These are phyloP conservation scores for Acanthornis magna DNA, from an alignment of 2,797 vertebrate species.

Conservation along the genomic window DNA sequence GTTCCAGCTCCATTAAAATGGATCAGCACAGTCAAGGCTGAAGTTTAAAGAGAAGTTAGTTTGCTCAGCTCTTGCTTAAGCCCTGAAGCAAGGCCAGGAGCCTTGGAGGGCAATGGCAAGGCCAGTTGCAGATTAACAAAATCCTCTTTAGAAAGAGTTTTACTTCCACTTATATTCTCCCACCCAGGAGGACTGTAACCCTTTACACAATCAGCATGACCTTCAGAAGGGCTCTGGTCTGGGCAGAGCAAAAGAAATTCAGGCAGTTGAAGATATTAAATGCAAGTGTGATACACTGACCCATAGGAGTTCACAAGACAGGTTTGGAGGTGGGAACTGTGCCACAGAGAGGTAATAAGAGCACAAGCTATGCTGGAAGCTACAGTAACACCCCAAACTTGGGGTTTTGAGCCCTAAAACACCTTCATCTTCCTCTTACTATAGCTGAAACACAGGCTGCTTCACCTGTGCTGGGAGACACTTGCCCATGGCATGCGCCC, in stretches of 20 bases:
- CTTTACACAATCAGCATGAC: background rate
- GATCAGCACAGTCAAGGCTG: background rate
- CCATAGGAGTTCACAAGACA: background rate
- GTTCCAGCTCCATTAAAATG: background rate
- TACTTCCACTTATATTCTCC: conserved; percentile 39
- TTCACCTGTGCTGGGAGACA: background rate
- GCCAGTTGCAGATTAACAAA: conserved; percentile 48
- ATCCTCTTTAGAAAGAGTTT: conserved; percentile 58
- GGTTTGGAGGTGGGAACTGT: background rate
- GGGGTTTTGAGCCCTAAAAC: background rate
- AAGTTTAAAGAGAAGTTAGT: conserved; percentile 17
- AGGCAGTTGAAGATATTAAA: background rate
- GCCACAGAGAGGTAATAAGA: background rate
- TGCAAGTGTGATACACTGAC: background rate
- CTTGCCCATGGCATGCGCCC: background rate
- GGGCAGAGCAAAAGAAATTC: background rate
- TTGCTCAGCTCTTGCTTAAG: conserved; percentile 49
- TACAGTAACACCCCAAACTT: background rate
- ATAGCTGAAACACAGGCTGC: background rate
- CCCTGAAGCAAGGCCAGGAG: conserved; percentile 17
- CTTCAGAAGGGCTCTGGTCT: conserved; percentile 11
- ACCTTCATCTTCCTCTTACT: background rate
- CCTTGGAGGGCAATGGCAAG: conserved; percentile 44
- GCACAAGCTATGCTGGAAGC: fast-evolving
- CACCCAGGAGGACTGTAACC: conserved; percentile 2